Conservation (phyloP, 2,797 vertebrate genomes). For the Hafferia zeledoni region DNA sequence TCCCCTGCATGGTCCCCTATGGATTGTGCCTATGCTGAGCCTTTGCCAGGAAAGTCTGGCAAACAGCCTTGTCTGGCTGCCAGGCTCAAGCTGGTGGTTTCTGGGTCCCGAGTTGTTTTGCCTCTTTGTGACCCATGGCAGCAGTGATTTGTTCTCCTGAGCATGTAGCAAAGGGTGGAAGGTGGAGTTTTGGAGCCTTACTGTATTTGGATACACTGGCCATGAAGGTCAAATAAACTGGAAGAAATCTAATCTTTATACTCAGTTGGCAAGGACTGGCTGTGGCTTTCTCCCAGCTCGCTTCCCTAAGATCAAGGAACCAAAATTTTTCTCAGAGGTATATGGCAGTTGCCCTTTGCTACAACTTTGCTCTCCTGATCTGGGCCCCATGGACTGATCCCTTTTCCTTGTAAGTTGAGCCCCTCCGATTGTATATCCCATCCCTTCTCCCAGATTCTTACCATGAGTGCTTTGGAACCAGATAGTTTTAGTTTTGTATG, state of each 20-base stretch:
- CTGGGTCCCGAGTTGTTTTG: background rate
- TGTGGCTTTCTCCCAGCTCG: background rate
- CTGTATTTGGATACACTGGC: background rate
- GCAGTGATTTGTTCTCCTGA: background rate
- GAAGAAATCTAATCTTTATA: background rate
- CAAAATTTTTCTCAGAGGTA: background rate
- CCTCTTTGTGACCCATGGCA: background rate
- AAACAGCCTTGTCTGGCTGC: background rate
- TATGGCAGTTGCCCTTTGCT: background rate
- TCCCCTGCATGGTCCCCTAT: background rate
- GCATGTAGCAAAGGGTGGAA: background rate
- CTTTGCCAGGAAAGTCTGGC: background rate
- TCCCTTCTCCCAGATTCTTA: background rate
- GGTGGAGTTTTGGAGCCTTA: background rate
- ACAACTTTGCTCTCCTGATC: background rate
- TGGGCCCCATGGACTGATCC: background rate
- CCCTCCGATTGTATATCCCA: background rate
- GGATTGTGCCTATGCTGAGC: background rate
- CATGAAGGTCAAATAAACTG: background rate
- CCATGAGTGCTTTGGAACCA: accelerated
- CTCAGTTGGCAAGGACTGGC: background rate
- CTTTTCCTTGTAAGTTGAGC: background rate
- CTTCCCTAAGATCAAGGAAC: background rate
- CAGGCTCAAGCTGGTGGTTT: background rate
- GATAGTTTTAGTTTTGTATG: background rate